These are phyloP conservation scores for Picathartes gymnocephalus DNA, from an alignment of 2,113 vertebrate genomes.

Conservation along the genomic window DNA sequence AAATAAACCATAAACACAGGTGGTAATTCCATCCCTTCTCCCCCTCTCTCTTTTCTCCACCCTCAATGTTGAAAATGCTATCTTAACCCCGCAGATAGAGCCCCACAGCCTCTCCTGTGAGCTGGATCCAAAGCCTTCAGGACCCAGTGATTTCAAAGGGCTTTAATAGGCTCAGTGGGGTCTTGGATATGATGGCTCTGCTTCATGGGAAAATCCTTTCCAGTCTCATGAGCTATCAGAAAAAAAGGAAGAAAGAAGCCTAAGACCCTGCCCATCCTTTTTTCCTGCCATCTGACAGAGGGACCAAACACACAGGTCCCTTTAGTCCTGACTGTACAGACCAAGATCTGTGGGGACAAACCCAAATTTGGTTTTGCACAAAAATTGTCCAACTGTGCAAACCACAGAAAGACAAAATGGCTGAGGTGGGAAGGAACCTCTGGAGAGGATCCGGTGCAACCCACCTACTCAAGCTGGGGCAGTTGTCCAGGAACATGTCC, in stretches of 20 bases:
- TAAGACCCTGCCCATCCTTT: neutral
- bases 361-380: neutral
- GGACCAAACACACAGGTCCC: neutral
- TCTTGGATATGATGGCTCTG: neutral
- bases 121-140: neutral
- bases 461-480: neutral
- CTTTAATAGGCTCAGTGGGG: neutral
- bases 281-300: neutral
- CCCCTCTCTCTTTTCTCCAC: neutral
- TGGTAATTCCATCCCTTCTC: neutral
- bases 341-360: neutral
- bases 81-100: neutral
- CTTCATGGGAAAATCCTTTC: neutral
- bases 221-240: neutral
- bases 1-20: neutral
- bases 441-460: neutral
- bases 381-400: neutral
- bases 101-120: neutral
- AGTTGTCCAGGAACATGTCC: neutral
- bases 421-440: neutral
- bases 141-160: neutral
- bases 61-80: neutral
- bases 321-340: neutral
- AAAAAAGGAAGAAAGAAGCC: neutral
- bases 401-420: neutral